Evolutionary conservation across 2,113 vertebrate genomes (phyloP).

Genomic region (Rattus norvegicus): GRCr8 NC_086039.1:125854501-125855000

Average conservation of each 20-base stretch:
- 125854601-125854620: not conserved
- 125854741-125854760: not conserved
- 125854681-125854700: not conserved
- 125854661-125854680: not conserved
- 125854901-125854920: constrained; percentile 42
- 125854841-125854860: not conserved
- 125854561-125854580: not conserved
- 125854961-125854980: constrained; percentile 54
- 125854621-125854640: not conserved
- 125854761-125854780: constrained; percentile 30
- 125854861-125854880: constrained; percentile 55
- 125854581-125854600: not conserved
- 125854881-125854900: constrained; percentile 41
- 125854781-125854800: constrained; percentile 12
- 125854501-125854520: constrained; percentile 48
- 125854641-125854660: not conserved
- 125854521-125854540: constrained; percentile 37
- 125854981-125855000: constrained; percentile 61
- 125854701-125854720: not conserved
- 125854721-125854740: not conserved
- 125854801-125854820: constrained; percentile 40
- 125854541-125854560: not conserved
- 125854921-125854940: constrained; percentile 58
- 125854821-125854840: constrained; percentile 56
- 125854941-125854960: constrained; percentile 50